phyloP scores from a whole-genome alignment of 2,113 vertebrate genomes.

The Morone chrysops region DNA sequence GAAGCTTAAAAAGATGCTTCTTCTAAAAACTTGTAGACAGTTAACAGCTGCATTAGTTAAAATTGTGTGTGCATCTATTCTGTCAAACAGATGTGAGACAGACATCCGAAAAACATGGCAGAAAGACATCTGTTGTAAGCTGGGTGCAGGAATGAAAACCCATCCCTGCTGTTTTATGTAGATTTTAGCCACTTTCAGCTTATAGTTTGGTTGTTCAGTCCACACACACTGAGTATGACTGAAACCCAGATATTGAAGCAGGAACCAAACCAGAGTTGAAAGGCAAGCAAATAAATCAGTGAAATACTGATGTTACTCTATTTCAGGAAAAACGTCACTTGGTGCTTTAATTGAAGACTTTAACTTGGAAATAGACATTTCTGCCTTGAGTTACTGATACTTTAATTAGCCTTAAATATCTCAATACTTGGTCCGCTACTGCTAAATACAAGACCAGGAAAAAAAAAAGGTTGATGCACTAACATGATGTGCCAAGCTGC shows the following conservation, averaged over 20 bases:
- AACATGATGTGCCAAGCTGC: constrained; percentile 10
- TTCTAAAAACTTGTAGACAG: not conserved
- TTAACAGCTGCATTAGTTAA: not conserved
- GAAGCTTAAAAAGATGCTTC: not conserved
- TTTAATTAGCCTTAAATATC: not conserved
- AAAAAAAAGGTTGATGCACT: constrained; percentile 7
- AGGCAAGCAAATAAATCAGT: not conserved
- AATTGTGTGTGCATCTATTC: not conserved
- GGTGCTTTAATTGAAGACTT: not conserved
- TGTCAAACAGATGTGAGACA: not conserved
- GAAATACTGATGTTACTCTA: not conserved
- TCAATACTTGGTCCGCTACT: not conserved
- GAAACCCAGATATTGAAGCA: not conserved
- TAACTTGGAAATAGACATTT: not conserved
- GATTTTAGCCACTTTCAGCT: not conserved
- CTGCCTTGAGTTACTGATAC: not conserved
- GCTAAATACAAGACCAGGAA: not conserved
- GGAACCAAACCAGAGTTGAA: not conserved
- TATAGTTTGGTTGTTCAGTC: too few relatives aligned
- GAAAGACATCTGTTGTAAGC: not conserved
- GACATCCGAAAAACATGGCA: not conserved
- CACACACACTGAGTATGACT: not conserved
- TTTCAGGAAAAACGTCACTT: not conserved
- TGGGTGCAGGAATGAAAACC: not conserved
- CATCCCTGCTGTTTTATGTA: not conserved